These are phyloP conservation scores for Trididemnum miniatum DNA, from an alignment of 23 tunicate species.

Conservation along the genomic window DNA sequence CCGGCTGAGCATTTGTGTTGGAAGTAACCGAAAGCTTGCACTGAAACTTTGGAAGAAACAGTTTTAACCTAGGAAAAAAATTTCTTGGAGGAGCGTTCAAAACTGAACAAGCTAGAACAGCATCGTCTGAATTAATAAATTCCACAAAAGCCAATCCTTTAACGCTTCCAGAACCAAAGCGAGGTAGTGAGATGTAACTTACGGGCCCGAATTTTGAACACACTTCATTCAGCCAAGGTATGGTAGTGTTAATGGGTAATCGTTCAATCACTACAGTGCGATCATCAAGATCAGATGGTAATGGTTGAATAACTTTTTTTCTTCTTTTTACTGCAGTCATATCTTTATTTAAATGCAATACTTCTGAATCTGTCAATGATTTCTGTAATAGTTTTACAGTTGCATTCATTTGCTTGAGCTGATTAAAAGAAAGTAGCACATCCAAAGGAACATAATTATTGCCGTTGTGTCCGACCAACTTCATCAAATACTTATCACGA, in stretches of 20 bases:
- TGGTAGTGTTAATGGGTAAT: conserved; percentile 61
- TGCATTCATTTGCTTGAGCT: conserved; percentile 16
- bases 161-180: conserved; percentile 25
- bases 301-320: neutral
- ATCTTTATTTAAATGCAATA: conserved; percentile 1
- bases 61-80: conserved; percentile 65
- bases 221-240: conserved; percentile 63
- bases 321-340: conserved; percentile 1
- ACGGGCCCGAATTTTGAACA: conserved; percentile 55
- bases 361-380: neutral
- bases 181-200: conserved; percentile 64
- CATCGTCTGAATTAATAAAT: conserved; percentile 55
- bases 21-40: neutral
- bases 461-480: conserved; percentile 29
- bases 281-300: conserved; percentile 6
- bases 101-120: conserved; percentile 53
- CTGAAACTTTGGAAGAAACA: neutral
- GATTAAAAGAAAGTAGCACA: conserved; percentile 28
- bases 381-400: neutral
- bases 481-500: conserved; percentile 24
- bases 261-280: conserved; percentile 37
- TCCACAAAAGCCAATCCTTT: conserved; percentile 86
- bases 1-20: neutral
- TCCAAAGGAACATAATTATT: conserved; percentile 8
- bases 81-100: conserved; percentile 66